Evolutionary conservation across 2,797 vertebrate genomes (phyloP), one percentile per base, ranked within the genome.

Genomic region (Etheostoma nigrum): DNA sequence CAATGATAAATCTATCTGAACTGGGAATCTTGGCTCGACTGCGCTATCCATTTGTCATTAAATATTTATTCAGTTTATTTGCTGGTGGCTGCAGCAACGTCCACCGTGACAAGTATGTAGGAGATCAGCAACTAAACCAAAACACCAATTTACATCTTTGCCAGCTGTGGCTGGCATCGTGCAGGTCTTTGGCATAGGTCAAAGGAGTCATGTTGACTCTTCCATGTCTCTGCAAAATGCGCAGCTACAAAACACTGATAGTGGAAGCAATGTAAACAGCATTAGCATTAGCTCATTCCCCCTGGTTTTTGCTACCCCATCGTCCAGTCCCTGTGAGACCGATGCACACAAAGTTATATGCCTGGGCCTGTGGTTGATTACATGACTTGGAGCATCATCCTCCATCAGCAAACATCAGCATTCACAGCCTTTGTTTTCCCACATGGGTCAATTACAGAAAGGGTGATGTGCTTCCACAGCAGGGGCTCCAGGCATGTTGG

Each of bases 31-130:
- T 83, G 82, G 78, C 87, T 80, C 57, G 15, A 12, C 61, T 25
- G 70, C 52, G 19, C 72, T 27, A 58, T 61, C 76, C 84, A 91
- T 92, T 68, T 63, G 61, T 59, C 87, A 88, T 93, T 91, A 91
- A 91, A 92, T 92, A 93, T 94, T 89, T 90, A 92, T 88, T 76
- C 74, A 15, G 83, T 75, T 87, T 87, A 86, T 88, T 86, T 67
- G 64, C 84, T 69, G 72, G 67, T 85, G 88, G 86, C 78, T 51
- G 59, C 81, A 78, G 83, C 67, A 66, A 66, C 47, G 72, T 76
- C 80, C 80, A 40, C 65, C 0, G 9, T 83, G 81, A 83, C 67
- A 42, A 74, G 67, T 67, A 65, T 74, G 83, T 70, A 52, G 82
- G 84, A 90, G 77, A 88, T 83, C 78, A 66, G 71, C 48, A 21